Base-by-base conservation (phyloP, 2,888 invertebrate genomes). In the Serripes groenlandicus region DNA sequence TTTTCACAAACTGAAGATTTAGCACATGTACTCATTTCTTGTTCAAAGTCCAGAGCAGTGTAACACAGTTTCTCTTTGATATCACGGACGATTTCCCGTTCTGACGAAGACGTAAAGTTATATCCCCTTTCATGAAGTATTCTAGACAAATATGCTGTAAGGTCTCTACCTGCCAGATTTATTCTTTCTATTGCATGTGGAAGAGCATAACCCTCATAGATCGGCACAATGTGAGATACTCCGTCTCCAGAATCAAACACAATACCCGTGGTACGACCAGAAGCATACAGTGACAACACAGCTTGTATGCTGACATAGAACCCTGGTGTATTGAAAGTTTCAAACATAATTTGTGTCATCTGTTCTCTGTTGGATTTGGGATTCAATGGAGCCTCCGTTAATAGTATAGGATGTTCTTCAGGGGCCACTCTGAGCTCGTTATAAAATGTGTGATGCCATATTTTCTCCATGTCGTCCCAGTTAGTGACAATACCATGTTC, bases 281-380 rank as follows among this genome's bases (percentile, higher is more conserved):
- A 98, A 88, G 98, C 98, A 95, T 98, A 98, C 94, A 98, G 96
- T 89, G 98, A 98, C 91, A 98, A 96, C 86, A 98, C 98, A 90
- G 98, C 98, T 95, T 98, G 98, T 96, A 98, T 98, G 95, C 97
- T 97, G 83, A 98, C 97, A 95, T 97, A 97, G 97, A 97, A 97
- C 91, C 97, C 97, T 82, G 97, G 97, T 88, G 97, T 97, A 95
- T 98, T 97, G 95, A 95, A 95, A 77, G 97, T 97, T 95, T 91
- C 88, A 60, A 85, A 88, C 88, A 78, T 90, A 64, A 71, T 84
- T 74, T 89, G 81, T 84, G 98, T 98, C 98, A 98, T 98, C 96
- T 98, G 98, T 95, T 98, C 98, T 91, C 98, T 96, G 96, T 98
- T 98, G 90, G 98, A 98, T 95, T 98, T 98, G 91, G 98, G 98